Percentiles rank a stretch among this genome's conserved stretches.
Conservation (phyloP, 2,113 vertebrate species). For the Pangasianodon gigas region DNA sequence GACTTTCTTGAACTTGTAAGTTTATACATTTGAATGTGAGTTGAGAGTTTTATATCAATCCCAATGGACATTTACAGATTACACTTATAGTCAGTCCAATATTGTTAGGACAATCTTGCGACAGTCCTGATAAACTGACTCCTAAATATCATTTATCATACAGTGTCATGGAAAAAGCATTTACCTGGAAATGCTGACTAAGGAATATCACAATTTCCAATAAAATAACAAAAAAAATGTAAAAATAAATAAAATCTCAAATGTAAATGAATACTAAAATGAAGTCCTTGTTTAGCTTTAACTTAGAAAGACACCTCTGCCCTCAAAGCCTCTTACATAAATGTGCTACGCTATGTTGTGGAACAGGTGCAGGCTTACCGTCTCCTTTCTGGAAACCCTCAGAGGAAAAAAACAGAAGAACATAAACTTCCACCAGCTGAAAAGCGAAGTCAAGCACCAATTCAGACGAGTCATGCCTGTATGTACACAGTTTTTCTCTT, state of each 20-base stretch:
- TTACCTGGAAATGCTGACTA: neutral
- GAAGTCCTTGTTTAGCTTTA: neutral
- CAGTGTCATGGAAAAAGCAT: neutral
- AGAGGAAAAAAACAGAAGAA: slow-evolving; percentile 81
- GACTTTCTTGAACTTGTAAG: neutral
- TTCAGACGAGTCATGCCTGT: slow-evolving; percentile 75
- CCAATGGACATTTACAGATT: neutral
- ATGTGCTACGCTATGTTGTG: neutral
- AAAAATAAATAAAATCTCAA: neutral
- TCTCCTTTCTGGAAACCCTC: slow-evolving; percentile 58
- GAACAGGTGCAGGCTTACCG: slow-evolving; percentile 64
- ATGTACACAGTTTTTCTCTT: slow-evolving; percentile 6
- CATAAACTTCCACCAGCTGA: slow-evolving; percentile 81
- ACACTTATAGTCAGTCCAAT: neutral
- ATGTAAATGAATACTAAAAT: neutral
- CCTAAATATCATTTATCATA: neutral
- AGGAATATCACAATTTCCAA: neutral
- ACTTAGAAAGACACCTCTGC: neutral
- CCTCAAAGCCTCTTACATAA: neutral
- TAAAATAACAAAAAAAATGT: neutral
- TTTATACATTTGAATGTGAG: neutral
- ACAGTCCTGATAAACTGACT: neutral
- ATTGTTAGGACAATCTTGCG: neutral
- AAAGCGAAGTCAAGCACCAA: slow-evolving; percentile 79
- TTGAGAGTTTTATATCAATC: too few species aligned